Percentiles rank a stretch among this genome's conserved stretches.
Conservation (phyloP, 2,113 vertebrate species). For the Strix uralensis region DNA sequence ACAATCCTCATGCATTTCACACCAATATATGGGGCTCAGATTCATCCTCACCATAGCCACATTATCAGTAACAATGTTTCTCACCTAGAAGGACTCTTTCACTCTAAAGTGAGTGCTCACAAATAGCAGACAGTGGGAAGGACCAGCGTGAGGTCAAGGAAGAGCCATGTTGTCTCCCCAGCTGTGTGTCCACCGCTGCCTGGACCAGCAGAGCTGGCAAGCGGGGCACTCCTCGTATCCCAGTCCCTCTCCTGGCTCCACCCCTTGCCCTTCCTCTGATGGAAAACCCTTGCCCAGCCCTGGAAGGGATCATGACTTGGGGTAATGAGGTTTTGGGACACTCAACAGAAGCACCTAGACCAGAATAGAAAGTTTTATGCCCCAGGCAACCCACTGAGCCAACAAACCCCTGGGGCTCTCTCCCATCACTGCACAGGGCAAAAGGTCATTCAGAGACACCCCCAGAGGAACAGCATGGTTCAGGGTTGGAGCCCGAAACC, state of each 20-base stretch:
- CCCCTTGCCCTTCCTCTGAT: too few relatives aligned
- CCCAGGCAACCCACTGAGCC: background rate
- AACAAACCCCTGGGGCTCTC: background rate
- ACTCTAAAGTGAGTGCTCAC: too few relatives aligned
- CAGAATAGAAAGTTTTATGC: too few relatives aligned
- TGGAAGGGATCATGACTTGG: too few relatives aligned
- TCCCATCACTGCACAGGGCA: background rate
- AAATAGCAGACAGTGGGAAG: too few relatives aligned
- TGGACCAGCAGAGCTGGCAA: background rate
- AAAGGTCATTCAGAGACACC: background rate
- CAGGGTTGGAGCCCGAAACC: background rate
- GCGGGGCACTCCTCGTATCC: fast-evolving
- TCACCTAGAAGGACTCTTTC: background rate
- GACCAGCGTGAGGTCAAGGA: background rate
- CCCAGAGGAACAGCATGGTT: background rate
- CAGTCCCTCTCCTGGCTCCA: background rate
- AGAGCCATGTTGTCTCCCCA: too few relatives aligned
- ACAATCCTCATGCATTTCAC: background rate
- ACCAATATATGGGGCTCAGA: background rate
- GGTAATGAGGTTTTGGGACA: background rate
- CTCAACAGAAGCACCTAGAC: background rate
- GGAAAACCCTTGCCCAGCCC: background rate
- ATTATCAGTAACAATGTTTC: background rate
- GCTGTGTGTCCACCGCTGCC: fast-evolving
- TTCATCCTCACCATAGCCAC: background rate